These are phyloP conservation scores for Channallabes apus DNA, from an alignment of 2,797 vertebrate genomes.

Conservation along the genomic window DNA sequence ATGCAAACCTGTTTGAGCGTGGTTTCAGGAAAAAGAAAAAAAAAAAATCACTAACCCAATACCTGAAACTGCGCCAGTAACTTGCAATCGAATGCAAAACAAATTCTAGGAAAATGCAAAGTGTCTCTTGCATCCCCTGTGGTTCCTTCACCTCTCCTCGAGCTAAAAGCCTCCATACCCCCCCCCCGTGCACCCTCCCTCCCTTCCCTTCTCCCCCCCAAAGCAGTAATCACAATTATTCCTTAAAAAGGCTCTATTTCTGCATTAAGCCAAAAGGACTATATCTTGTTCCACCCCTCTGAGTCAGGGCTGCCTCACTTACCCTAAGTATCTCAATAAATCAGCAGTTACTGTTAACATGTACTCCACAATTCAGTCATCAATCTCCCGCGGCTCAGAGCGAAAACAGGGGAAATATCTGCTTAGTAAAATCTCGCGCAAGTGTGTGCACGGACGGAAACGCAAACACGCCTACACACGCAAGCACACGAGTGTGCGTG, in stretches of 20 bases:
- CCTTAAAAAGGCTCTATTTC: slow-evolving; percentile 86
- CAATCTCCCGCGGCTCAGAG: slow-evolving; percentile 86
- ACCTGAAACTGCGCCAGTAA: slow-evolving; percentile 34
- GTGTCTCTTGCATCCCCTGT: slow-evolving; percentile 19
- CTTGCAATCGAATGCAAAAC: slow-evolving; percentile 37
- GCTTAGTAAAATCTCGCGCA: slow-evolving; percentile 79
- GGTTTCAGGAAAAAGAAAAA: slow-evolving; percentile 64
- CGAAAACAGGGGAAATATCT: slow-evolving; percentile 83
- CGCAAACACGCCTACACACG: slow-evolving; percentile 65
- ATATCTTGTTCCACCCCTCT: slow-evolving; percentile 83
- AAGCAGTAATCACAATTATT: slow-evolving; percentile 80
- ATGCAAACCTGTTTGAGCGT: slow-evolving; percentile 74
- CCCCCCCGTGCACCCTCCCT: background rate
- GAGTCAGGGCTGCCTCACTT: slow-evolving; percentile 93
- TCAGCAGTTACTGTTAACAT: slow-evolving; percentile 92
- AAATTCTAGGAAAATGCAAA: slow-evolving; percentile 34
- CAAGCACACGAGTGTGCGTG: slow-evolving; percentile 64
- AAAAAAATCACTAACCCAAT: slow-evolving; percentile 36
- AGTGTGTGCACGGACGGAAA: slow-evolving; percentile 56
- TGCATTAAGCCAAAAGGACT: slow-evolving; percentile 94
- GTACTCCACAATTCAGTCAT: slow-evolving; percentile 87
- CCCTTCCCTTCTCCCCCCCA: background rate
- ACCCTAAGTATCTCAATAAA: slow-evolving; percentile 98
- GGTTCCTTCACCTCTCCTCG: slow-evolving; percentile 33
- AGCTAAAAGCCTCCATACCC: slow-evolving; percentile 12